These are phyloP conservation scores for Spialia ferax DNA, from an alignment of 2,888 invertebrate species.

Conservation along the genomic window DNA sequence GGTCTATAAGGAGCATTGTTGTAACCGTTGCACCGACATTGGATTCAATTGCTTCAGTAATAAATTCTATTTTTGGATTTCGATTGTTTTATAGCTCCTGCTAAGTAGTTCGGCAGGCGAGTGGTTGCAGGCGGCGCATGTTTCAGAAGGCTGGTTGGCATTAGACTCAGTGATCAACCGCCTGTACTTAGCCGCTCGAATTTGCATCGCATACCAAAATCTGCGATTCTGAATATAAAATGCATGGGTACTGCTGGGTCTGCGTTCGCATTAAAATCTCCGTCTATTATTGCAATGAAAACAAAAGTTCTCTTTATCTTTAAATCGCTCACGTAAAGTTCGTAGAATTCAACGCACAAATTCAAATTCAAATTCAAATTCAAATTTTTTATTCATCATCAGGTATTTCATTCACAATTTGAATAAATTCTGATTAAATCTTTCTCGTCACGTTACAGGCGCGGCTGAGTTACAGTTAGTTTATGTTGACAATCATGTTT, in stretches of 20 bases:
- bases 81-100: slow-evolving; percentile 71
- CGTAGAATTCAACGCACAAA: slow-evolving; percentile 34
- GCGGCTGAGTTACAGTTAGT: slow-evolving; percentile 36
- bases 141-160: slow-evolving; percentile 72
- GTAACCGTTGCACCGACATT: slow-evolving; percentile 68
- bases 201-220: slow-evolving; percentile 34
- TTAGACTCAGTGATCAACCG: slow-evolving; percentile 67
- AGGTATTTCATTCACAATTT: too few relatives aligned
- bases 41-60: slow-evolving; percentile 76
- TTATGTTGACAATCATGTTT: slow-evolving; percentile 51
- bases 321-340: slow-evolving; percentile 38
- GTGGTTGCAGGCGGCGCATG: slow-evolving; percentile 72
- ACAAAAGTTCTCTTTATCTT: slow-evolving; percentile 38
- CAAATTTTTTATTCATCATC: too few relatives aligned
- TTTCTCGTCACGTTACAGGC: slow-evolving; percentile 38
- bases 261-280: background rate
- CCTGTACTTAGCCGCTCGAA: slow-evolving; percentile 55
- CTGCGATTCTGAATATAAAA: slow-evolving; percentile 29
- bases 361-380: too few relatives aligned
- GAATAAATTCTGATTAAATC: slow-evolving; percentile 39
- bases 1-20: slow-evolving; percentile 64
- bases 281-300: slow-evolving; percentile 36
- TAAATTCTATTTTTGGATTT: slow-evolving; percentile 77
- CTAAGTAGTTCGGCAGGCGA: slow-evolving; percentile 70
- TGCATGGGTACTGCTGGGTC: slow-evolving; percentile 4